phyloP scores from a whole-genome alignment of 2,797 vertebrate genomes.

The Myotis planiceps region DNA sequence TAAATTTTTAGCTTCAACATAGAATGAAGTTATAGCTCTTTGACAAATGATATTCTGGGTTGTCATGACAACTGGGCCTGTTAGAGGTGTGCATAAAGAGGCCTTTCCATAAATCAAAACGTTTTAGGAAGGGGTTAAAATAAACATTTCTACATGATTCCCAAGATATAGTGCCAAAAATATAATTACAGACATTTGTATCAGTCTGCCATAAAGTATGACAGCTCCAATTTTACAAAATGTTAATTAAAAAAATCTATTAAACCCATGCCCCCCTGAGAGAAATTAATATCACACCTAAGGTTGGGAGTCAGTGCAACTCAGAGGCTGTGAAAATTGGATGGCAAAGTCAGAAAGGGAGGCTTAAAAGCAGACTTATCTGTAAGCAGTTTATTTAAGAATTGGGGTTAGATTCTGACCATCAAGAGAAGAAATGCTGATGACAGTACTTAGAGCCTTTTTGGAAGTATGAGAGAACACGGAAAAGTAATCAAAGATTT shows the following conservation, averaged over 20 bases:
- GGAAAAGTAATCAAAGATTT: not conserved
- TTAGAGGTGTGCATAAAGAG: conserved; percentile 46
- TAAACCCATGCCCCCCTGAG: conserved; percentile 79
- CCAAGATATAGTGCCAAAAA: conserved; percentile 79
- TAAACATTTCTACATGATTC: conserved; percentile 80
- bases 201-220: conserved; percentile 76
- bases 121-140: conserved; percentile 82
- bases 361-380: not conserved
- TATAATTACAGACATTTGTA: conserved; percentile 83
- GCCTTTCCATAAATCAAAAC: conserved; percentile 68
- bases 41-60: conserved; percentile 74
- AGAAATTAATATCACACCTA: conserved; percentile 82
- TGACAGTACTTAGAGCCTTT: not conserved
- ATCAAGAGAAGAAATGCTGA: not conserved
- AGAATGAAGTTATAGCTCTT: conserved; percentile 73
- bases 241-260: conserved; percentile 85
- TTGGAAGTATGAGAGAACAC: not conserved
- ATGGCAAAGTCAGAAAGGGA: conserved; percentile 7
- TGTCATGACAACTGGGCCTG: conserved; percentile 63
- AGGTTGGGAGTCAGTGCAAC: conserved; percentile 67
- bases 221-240: conserved; percentile 83
- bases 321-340: conserved; percentile 70
- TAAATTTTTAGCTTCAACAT: conserved; percentile 73
- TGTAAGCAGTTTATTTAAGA: not conserved
- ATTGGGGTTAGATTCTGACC: not conserved